Evolutionary conservation across 2,113 vertebrate genomes (phyloP), one percentile per base, ranked within the genome.

Genomic region (Oophaga pumilio): DNA sequence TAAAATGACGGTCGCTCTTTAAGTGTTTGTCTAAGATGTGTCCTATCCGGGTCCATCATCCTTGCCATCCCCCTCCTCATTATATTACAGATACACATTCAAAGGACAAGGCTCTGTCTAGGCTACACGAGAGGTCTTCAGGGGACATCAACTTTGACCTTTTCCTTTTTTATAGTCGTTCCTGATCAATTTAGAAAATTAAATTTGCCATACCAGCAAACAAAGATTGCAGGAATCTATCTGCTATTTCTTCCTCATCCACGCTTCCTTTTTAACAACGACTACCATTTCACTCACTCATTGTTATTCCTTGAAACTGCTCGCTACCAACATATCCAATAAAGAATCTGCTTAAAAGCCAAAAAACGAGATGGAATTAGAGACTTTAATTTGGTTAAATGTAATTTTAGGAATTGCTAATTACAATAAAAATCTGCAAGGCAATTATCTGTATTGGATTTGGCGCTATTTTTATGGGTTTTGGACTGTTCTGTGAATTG

Each of bases 391-490:
- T 92, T 89, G 92, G 92, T 91, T 91, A 93, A 95, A 95, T 91
- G 92, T 90, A 90, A 91, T 92, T 93, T 92, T 90, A 89, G 93
- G 94, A 93, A 94, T 92, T 93, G 93, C 89, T 87, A 94, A 94
- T 94, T 93, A 94, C 92, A 93, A 90, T 94, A 80, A 77, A 92
- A 94, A 94, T 94, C 93, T 93, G 94, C 92, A 93, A 94, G 93
- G 94, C 92, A 94, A 94, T 95, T 94, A 94, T 89, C 33, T 82
- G 93, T 94, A 94, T 92, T 94, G 93, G 92, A 93, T 93, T 93
- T 95, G 95, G 93, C 90, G 89, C 86, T 91, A 85, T 89, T 95
- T 81, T 8, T 90, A 93, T 93, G 91, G 92, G 92, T 91, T 91
- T 90, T 85, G 92, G 87, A 84, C 81, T 91, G 92, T 93, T 92